Evolutionary conservation across 1,140 invertebrate species (phyloP), one percentile per base, ranked within the genome.

Genomic region (Drosophila subobscura): DNA sequence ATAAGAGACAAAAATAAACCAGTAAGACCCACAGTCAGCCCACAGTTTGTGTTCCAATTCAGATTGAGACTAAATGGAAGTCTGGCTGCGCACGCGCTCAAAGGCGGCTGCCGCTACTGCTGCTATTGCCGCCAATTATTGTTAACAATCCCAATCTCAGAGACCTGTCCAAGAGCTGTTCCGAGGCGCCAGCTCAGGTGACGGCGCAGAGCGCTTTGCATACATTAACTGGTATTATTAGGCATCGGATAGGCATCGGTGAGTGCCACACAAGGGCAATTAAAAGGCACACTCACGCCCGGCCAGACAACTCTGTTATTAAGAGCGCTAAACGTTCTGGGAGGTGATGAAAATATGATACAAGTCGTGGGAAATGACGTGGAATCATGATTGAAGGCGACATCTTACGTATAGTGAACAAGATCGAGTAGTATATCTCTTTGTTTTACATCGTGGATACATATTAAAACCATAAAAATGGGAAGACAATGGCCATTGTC

Each of bases 401-500:
- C 45, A 37, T 37, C 33, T 1, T 12, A 37, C 10, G 33, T 10
- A 12, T 7, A 12, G 10, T 37, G 55, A 25, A 46, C 29, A 10
- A 58, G 14, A 40, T 72, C 49, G 8, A 14, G 16, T n/a, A 25
- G 7, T 42, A 20, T 20, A 56, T 37, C n/a, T 44, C 42, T 64
- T 64, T 73, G 71, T 65, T 54, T 41, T 44, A 6, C 23, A 22
- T 47, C 44, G 76, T 20, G 10, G 25, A 22, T n/a, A 12, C 37
- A 16, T 54, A 44, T 49, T 40, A 12, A 40, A 41, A 7, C 4
- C 49, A 67, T 77, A 77, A 67, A 59, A 42, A 59, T 46, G 14
- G 23, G 12, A 27, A 72, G 49, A 84, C 80, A 84, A 84, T 86
- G 77, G 59, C 51, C 81, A 84, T 84, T 84, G 80, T 84, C 78